phyloP scores from a whole-genome alignment of 2,113 vertebrate species.

The Pardalotus punctatus region DNA sequence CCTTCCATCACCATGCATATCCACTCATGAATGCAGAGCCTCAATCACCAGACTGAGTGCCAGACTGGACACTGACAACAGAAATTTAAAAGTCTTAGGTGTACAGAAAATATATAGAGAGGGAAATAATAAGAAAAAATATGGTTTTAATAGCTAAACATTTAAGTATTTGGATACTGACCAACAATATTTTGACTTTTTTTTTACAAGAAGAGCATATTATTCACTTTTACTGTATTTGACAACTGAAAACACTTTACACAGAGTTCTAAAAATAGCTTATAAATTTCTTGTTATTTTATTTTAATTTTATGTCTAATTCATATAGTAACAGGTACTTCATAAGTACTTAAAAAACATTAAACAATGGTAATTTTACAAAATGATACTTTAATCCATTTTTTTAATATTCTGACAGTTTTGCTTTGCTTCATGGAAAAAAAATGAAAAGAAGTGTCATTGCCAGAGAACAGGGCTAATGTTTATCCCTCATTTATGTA shows the following conservation, averaged over 20 bases:
- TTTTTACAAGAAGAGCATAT: accelerated
- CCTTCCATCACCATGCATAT: neutral
- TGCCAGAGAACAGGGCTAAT: neutral
- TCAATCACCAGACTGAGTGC: accelerated
- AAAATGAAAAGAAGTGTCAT: neutral
- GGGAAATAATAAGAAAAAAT: neutral
- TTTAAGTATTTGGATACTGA: neutral
- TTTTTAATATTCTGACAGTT: neutral
- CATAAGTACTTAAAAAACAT: neutral
- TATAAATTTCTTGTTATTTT: neutral
- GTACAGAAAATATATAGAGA: neutral
- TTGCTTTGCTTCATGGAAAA: neutral
- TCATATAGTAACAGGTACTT: neutral
- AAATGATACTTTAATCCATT: neutral
- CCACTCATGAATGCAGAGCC: accelerated
- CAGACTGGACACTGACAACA: neutral
- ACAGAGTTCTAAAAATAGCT: neutral
- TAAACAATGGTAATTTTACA: neutral
- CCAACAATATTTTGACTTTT: accelerated
- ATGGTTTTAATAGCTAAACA: accelerated
- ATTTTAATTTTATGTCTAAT: neutral
- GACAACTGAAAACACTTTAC: neutral
- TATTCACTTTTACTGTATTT: neutral
- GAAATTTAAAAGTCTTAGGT: neutral
- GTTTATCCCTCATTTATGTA: neutral